Conservation (phyloP, 53 echinoderm and acorn worm genomes). For the Zoroaster sp. region DNA sequence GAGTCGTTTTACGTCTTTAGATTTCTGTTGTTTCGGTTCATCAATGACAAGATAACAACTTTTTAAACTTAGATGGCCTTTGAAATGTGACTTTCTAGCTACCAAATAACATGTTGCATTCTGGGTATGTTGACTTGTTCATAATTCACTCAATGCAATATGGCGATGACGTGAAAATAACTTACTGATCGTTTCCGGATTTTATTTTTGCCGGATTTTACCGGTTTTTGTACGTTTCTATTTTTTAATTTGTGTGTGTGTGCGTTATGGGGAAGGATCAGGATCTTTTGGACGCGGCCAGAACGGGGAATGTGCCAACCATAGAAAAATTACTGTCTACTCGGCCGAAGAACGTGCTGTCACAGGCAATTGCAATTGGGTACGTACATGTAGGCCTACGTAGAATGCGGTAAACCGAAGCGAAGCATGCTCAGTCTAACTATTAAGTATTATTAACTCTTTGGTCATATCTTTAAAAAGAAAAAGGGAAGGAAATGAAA, state of each 20-base stretch:
- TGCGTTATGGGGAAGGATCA: constrained; percentile 87
- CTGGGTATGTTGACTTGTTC: background rate
- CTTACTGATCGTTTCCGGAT: background rate
- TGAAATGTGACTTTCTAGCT: background rate
- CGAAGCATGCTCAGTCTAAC: too few relatives aligned
- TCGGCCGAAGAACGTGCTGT: constrained; percentile 74
- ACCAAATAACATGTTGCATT: constrained; percentile 8
- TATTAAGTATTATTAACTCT: too few relatives aligned
- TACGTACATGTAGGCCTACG: background rate
- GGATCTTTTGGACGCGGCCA: constrained; percentile 87
- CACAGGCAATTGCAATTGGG: constrained; percentile 68
- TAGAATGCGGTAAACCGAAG: too few relatives aligned
- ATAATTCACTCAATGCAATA: background rate
- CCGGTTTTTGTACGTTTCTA: background rate
- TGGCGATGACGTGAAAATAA: constrained; percentile 30
- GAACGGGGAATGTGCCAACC: constrained; percentile 79
- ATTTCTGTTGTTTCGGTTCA: too few relatives aligned
- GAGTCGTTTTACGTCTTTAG: too few relatives aligned
- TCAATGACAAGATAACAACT: too few relatives aligned
- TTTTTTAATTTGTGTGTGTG: background rate
- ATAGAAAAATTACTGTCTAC: constrained; percentile 81
- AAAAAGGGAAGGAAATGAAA: too few relatives aligned
- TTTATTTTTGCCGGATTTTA: constrained; percentile 11
- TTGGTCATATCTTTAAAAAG: too few relatives aligned
- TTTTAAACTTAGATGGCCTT: constrained; percentile 21